Percentiles rank a stretch among this genome's conserved stretches.
These are phyloP conservation scores for Phthorimaea operculella DNA, from an alignment of 1,140 invertebrate genomes.

Conservation along the genomic window DNA sequence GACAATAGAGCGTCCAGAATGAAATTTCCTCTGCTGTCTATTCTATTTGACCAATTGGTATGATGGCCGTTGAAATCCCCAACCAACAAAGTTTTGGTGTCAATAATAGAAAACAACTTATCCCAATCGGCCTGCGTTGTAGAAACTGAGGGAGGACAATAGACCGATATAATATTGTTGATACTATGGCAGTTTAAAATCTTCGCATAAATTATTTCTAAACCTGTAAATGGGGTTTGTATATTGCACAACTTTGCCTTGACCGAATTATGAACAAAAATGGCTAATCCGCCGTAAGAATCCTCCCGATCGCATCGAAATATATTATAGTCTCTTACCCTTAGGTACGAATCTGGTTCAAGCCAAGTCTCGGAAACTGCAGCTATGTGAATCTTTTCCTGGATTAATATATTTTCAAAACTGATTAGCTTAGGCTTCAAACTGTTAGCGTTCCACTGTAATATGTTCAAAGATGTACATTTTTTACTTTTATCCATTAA, in stretches of 20 bases:
- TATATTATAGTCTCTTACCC: not conserved
- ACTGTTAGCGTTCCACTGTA: conserved; percentile 6
- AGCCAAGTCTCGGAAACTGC: conserved; percentile 1
- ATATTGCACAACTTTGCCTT: not conserved
- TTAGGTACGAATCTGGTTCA: not conserved
- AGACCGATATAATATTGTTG: not conserved
- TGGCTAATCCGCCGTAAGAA: conserved; percentile 7
- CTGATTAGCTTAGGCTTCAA: not conserved
- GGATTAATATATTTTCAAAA: not conserved
- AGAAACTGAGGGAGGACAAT: not conserved
- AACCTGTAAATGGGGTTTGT: not conserved
- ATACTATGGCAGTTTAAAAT: not conserved
- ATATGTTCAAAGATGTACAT: not conserved
- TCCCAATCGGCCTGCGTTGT: conserved; percentile 2
- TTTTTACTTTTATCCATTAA: no score
- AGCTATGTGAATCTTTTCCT: not conserved
- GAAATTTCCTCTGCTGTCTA: not conserved
- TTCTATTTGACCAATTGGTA: not conserved
- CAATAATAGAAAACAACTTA: not conserved
- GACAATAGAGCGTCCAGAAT: not conserved
- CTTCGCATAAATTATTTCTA: not conserved
- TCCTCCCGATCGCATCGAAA: not conserved
- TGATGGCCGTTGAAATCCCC: conserved; percentile 1
- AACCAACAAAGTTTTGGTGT: not conserved
- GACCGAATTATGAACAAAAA: conserved; percentile 5